Evolutionary conservation across 2,113 vertebrate genomes (phyloP).

Genomic region (Vanacampus margaritifer): DNA sequence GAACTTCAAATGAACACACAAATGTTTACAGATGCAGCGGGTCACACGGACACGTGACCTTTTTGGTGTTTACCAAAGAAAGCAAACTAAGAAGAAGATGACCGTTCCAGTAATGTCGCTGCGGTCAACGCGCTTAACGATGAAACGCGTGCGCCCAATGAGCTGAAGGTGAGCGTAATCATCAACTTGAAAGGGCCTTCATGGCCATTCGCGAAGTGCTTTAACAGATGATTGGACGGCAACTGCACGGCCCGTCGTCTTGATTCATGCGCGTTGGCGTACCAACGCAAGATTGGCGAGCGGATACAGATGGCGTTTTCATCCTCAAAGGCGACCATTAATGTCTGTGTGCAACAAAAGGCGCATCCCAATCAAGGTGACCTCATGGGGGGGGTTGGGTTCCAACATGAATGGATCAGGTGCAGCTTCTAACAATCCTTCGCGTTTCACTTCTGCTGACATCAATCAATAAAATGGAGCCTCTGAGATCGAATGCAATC

Average conservation of each 20-base stretch:
- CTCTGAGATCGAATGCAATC: neutral
- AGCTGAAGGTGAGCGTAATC: constrained; percentile 43
- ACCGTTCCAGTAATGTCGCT: constrained; percentile 17
- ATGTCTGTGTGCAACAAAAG: constrained; percentile 45
- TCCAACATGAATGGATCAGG: constrained; percentile 61
- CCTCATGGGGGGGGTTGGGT: constrained; percentile 25
- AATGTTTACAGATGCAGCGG: no score
- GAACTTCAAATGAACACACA: no score
- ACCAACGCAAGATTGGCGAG: constrained; percentile 12
- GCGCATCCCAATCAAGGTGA: constrained; percentile 36
- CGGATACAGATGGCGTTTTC: constrained; percentile 33
- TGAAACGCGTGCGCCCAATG: constrained; percentile 26
- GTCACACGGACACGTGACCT: no score
- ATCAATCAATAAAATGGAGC: constrained; percentile 59
- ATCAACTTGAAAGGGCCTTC: constrained; percentile 37
- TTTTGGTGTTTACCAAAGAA: neutral
- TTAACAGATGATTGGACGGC: constrained; percentile 50
- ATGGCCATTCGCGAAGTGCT: constrained; percentile 28
- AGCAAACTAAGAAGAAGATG: constrained; percentile 6
- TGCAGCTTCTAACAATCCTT: constrained; percentile 55
- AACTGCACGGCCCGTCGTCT: constrained; percentile 1
- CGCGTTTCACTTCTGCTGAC: constrained; percentile 34
- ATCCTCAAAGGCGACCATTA: constrained; percentile 32
- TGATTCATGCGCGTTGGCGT: constrained; percentile 17
- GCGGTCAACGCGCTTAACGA: constrained; percentile 41